Percentiles rank a stretch among this genome's conserved stretches.
Evolutionary conservation across 2,113 vertebrate species (phyloP).

Genomic region (Dromas ardeola): DNA sequence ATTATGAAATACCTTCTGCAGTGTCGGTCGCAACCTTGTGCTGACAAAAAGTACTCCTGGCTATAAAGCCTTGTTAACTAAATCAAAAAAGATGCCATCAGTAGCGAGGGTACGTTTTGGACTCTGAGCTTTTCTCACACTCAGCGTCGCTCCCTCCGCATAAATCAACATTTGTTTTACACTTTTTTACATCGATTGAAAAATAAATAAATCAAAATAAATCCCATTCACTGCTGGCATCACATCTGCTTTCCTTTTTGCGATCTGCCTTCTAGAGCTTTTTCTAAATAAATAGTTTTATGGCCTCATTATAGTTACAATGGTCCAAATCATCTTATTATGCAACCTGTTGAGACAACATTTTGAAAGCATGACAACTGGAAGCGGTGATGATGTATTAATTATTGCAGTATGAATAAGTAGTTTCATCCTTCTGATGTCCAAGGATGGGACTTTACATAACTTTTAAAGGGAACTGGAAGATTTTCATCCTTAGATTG

Average conservation of each 20-base stretch:
- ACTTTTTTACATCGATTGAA: background rate
- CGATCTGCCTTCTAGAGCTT: background rate
- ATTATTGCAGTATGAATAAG: background rate
- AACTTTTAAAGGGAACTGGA: background rate
- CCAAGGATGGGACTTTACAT: background rate
- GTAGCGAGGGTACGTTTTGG: background rate
- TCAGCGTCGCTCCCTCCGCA: fast-evolving
- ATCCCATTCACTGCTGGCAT: background rate
- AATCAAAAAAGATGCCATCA: background rate
- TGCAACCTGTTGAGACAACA: background rate
- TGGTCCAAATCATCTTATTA: background rate
- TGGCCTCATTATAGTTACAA: background rate
- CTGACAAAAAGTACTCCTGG: background rate
- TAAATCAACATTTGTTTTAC: background rate
- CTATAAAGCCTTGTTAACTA: background rate
- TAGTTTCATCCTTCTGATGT: background rate
- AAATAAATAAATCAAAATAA: background rate
- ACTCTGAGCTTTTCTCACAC: background rate
- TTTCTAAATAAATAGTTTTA: background rate
- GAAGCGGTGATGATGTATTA: background rate
- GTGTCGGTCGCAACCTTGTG: background rate
- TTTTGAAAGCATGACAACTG: background rate
- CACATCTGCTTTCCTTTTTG: background rate
- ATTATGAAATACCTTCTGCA: background rate
- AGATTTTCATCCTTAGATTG: background rate